Evolutionary conservation across 2,888 invertebrate genomes (phyloP), one percentile per base, ranked within the genome.

Genomic region (Nemapogon koenigi): DNA sequence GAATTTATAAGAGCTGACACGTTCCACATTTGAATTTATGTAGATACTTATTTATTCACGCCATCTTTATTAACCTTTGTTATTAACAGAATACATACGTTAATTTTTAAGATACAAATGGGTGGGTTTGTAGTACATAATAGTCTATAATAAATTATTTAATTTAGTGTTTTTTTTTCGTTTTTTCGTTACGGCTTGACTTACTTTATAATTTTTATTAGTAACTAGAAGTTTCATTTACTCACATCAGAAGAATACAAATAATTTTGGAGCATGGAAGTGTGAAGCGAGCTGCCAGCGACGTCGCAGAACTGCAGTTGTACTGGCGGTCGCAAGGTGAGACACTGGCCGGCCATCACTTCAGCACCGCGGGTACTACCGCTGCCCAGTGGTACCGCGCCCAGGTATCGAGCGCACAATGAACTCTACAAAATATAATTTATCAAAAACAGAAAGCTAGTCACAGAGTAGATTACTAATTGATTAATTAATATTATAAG

Each of bases 281-380:
- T 89, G 32, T 82, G 81, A 8, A 91, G 69, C 25, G 91, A 86
- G 45, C 86, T 84, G 14, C 94, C 94, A 30, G 91, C 90, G 38
- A 94, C 84, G 62, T 95, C 94, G 79, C 92, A 92, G 18, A 95
- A 81, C 60, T 91, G 86, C 37, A 92, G 61, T 16, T 87, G 85
- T 33, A 89, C 84, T 50, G 67, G 55, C 7, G 69, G 67, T 14
- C 69, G 68, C 41, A 72, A 55, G 16, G 63, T 67, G 16, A 62
- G 46, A 47, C 75, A 73, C 57, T 71, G 71, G 8, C 76, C 80
- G 19, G 72, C 72, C 55, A 70, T 49, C 53, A 80, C 70, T 53
- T 73, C 76, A 2, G 75, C 79, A 43, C 79, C 79, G 43, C 61
- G 67, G 19, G 79, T 79, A 46, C 65, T 53, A 10, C 45, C 46